Percentiles rank a stretch among this genome's conserved stretches.
Evolutionary conservation across 2,113 vertebrate species (phyloP).

Genomic region (Pluvianellus socialis): DNA sequence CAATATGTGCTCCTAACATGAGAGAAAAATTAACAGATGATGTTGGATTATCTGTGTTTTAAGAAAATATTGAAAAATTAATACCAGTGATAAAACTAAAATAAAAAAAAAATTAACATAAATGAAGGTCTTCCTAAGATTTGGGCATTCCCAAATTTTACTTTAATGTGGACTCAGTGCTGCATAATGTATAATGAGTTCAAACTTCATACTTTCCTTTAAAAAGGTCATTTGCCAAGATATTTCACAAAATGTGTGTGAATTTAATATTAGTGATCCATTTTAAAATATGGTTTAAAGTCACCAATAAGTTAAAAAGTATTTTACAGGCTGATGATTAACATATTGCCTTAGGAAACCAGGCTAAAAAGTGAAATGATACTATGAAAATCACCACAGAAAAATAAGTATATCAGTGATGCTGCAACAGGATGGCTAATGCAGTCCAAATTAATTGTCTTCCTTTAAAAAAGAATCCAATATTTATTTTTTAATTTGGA

Average conservation of each 20-base stretch:
- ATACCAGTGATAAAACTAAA: background rate
- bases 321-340: background rate
- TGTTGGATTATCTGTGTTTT: background rate
- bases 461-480: background rate
- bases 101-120: background rate
- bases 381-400: background rate
- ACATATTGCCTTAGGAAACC: background rate
- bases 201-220: background rate
- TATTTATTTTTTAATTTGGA: background rate
- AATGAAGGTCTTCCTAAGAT: rapidly evolving
- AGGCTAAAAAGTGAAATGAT: background rate
- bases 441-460: background rate
- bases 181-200: background rate
- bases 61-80: background rate
- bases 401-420: background rate
- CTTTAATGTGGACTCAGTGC: background rate
- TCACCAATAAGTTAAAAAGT: background rate
- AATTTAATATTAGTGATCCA: background rate
- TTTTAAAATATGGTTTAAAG: background rate
- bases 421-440: background rate
- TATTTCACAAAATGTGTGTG: background rate
- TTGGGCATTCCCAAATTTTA: background rate
- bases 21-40: background rate
- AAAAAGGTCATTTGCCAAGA: background rate
- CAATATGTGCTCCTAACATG: background rate